Percentiles rank a stretch among this genome's conserved stretches.
phyloP scores from a whole-genome alignment of 1,140 invertebrate species.

The Spodoptera litura region DNA sequence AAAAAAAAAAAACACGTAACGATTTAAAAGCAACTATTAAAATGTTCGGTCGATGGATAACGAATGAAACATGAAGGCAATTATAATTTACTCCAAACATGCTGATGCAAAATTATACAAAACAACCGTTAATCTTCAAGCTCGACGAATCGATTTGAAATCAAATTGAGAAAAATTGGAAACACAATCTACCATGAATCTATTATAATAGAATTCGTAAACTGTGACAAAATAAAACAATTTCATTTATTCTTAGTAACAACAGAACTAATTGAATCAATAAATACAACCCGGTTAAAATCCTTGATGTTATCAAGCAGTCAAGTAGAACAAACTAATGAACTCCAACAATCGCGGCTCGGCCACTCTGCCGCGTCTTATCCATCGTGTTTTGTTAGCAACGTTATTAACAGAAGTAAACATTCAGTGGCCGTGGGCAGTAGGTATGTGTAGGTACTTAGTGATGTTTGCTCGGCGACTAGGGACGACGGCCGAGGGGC shows the following conservation, averaged over 20 bases:
- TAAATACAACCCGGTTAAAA: neutral
- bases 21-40: too few species aligned
- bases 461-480: conserved; percentile 32
- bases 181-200: conserved; percentile 42
- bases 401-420: conserved; percentile 41
- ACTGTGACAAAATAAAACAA: conserved; percentile 15
- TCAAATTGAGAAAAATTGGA: conserved; percentile 41
- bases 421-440: conserved; percentile 20
- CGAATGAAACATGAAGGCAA: conserved; percentile 20
- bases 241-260: conserved; percentile 2
- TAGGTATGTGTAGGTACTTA: conserved; percentile 47
- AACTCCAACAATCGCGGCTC: conserved; percentile 4
- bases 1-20: too few species aligned
- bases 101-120: conserved; percentile 20
- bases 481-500: conserved; percentile 55
- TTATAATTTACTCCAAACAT: conserved; percentile 25
- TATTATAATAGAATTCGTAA: conserved; percentile 37
- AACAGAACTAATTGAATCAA: neutral
- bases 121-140: conserved; percentile 32
- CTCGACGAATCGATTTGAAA: conserved; percentile 40
- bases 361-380: neutral
- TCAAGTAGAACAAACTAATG: conserved; percentile 18
- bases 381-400: conserved; percentile 22
- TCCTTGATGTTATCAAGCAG: conserved; percentile 20
- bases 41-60: too few species aligned